Evolutionary conservation across 2,797 vertebrate genomes (phyloP), one percentile per base, ranked within the genome.

Genomic region (Intellagama lesueurii): DNA sequence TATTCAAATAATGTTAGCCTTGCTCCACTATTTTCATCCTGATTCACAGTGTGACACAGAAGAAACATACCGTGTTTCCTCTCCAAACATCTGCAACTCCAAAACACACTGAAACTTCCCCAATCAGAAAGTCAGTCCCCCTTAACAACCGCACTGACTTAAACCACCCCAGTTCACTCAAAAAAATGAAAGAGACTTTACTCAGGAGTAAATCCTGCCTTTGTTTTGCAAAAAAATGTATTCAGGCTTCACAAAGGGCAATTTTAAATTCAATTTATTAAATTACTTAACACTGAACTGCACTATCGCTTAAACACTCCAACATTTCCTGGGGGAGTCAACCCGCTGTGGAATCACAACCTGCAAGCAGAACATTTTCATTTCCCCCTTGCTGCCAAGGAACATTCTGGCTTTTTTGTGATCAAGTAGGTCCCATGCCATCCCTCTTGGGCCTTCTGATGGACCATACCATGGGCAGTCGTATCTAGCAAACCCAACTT

Each of bases 231-330:
- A 75, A 81, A 81, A 73, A 5, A 8, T 8, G 77, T 7, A 77
- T 14, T 8, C 17, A 77, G 22, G 60, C 26, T 52, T 72, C 6
- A 28, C 6, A 72, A 86, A 30, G 32, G 44, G 12, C 35, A 64
- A 26, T 47, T 73, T 91, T 89, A 88, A 89, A 89, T 91, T 88
- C 73, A 79, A 86, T 91, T 86, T 60, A 85, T 88, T 91, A 88
- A 86, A 85, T 88, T 91, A 91, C 30, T 83, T 72, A 91, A 86
- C 87, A 89, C 49, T 78, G 85, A 90, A 73, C 85, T 82, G 73
- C 66, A 86, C 72, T 64, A 73, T 72, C n/a, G 1, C 66, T 83
- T 79, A 66, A 52, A 69, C 60, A 80, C 30, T 88, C 35, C 78
- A 76, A 81, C 28, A 24, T 69, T 70, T 17, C 17, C 30, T 30